Evolutionary conservation across 2,888 invertebrate genomes (phyloP), one percentile per base, ranked within the genome.

Genomic region (Lissonota sp.): DNA sequence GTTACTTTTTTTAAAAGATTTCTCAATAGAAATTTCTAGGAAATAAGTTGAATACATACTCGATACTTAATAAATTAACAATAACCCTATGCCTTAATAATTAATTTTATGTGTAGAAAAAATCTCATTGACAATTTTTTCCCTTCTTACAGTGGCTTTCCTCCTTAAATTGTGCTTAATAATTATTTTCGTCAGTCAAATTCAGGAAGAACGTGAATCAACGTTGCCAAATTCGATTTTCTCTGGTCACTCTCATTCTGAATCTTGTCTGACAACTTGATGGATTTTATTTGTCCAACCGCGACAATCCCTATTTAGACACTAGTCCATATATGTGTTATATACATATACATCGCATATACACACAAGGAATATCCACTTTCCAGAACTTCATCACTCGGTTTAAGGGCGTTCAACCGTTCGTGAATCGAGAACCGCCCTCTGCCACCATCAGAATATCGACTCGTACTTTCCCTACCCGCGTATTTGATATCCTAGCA

Each of bases 221-320:
- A 8, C 46, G 55, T 40, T 40, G 60, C 53, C 63, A 10, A 71
- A 58, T 44, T 12, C 37, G 40, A 62, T 57, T 57, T n/a, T 44
- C 79, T 49, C 49, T 71, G 42, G 44, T 62, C 66, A 42, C 1
- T 64, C 60, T 57, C 62, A 42, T 49, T 70, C 63, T 39, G 53
- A 51, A 40, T 2, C 49, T 26, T 37, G 49, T 81, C 84, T 87
- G 90, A 89, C 88, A 89, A 83, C 80, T 87, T 91, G 91, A 91
- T 91, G 90, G 91, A 91, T 91, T 87, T 90, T 90, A 90, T 91
- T 91, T 91, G 87, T 87, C 87, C 81, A 79, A 84, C 84, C 82
- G 86, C 79, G 84, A 75, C 79, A 77, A 83, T 86, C 87, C 86
- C 84, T 85, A 86, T 87, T 88, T 86, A 84, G 84, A 82, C 80